phyloP scores from a whole-genome alignment of 1,140 invertebrate genomes.

The Drosophila parabipectinata region DNA sequence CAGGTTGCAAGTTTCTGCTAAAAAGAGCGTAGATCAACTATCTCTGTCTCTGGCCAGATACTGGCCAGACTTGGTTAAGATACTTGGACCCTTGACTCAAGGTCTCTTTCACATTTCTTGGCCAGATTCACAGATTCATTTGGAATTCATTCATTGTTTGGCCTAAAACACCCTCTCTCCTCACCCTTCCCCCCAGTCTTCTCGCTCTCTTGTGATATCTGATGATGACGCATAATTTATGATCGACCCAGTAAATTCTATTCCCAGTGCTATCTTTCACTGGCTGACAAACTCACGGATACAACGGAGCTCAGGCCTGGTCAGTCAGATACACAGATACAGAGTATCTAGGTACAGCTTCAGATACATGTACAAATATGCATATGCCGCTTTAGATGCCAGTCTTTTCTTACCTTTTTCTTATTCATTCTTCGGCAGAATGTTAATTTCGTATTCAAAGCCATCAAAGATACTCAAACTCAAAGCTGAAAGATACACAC shows the following conservation, averaged over 20 bases:
- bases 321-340: conserved; percentile 1
- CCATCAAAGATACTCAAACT: conserved; percentile 11
- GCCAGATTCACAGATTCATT: conserved; percentile 28
- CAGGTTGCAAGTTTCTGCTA: not conserved
- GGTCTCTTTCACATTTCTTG: conserved; percentile 20
- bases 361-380: conserved; percentile 42
- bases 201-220: not conserved
- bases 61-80: not conserved
- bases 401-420: conserved; percentile 35
- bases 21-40: conserved; percentile 11
- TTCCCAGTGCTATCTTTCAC: conserved; percentile 40
- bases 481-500: conserved; percentile 22
- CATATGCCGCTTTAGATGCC: conserved; percentile 38
- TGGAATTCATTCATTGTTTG: conserved; percentile 61
- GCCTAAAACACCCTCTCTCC: conserved; percentile 3
- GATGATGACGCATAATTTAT: conserved; percentile 60
- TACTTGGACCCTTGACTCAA: conserved; percentile 12
- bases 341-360: conserved; percentile 9
- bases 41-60: not conserved
- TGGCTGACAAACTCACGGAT: conserved; percentile 32
- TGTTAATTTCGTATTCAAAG: conserved; percentile 63
- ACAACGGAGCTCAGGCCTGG: not conserved
- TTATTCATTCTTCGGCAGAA: conserved; percentile 40
- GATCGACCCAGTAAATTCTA: conserved; percentile 57
- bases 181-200: not conserved